Evolutionary conservation across 2,113 vertebrate genomes (phyloP), one percentile per base, ranked within the genome.

Genomic region (Phaethornis superciliosus): DNA sequence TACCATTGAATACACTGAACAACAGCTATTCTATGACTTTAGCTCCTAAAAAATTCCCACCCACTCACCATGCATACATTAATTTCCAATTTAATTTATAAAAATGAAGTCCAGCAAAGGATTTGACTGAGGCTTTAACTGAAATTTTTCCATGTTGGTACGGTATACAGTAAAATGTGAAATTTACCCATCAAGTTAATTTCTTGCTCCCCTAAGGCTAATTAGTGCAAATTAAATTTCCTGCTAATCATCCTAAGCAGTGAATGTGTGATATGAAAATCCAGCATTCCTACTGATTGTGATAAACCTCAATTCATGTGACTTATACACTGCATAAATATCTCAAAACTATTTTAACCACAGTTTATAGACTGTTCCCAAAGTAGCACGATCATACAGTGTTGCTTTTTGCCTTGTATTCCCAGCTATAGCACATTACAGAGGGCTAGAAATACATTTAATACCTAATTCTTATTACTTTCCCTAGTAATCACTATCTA

Each of bases 201-300:
- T 95, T 96, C 87, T 96, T 91, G 77, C 84, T 96, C 95, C 96
- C 92, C 94, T 96, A 94, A 89, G 96, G 90, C 90, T 94, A 95
- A 98, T 97, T 96, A 96, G 90, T 81, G 90, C 87, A 97, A 96
- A 97, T 97, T 96, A 95, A 96, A 94, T 96, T 97, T 96, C 89
- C 87, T 94, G 93, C 93, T 97, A 97, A 97, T 97, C 96, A 97
- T 88, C 78, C 84, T 85, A 94, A 96, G 75, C 82, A 89, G 91
- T 7, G 13, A 96, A 94, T 82, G 90, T 93, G 86, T 75, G 92
- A 96, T 96, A 96, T 92, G 88, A 97, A 94, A 97, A 96, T 89
- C 96, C 70, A 87, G 56, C 68, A 94, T 92, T 95, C 85, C 82
- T 81, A 94, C 93, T 88, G 82, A 95, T 95, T 93, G 93, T 83